These are phyloP conservation scores for Panulirus ornatus DNA, from an alignment of 1,140 invertebrate species.

Conservation along the genomic window DNA sequence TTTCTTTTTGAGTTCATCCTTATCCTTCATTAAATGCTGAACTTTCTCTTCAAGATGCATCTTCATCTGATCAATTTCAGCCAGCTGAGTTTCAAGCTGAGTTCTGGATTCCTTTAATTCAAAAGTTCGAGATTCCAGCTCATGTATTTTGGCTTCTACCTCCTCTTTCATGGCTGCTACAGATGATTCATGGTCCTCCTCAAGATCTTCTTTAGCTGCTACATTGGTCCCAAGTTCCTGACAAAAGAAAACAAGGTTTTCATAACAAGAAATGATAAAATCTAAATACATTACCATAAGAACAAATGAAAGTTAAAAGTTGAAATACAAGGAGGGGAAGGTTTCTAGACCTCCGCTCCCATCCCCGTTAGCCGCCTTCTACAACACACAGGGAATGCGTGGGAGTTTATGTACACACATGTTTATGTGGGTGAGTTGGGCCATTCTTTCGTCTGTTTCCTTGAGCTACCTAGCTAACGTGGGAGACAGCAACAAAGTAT, in stretches of 20 bases:
- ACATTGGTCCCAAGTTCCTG: constrained; percentile 50
- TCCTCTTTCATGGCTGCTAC: constrained; percentile 56
- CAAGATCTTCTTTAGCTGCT: constrained; percentile 12
- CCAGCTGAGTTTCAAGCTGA: constrained; percentile 52
- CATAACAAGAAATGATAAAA: constrained; percentile 17
- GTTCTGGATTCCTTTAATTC: constrained; percentile 62
- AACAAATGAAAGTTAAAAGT: too few relatives aligned
- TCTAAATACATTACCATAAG: background rate
- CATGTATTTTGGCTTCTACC: constrained; percentile 41
- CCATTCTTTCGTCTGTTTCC: too few relatives aligned
- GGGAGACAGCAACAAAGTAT: too few relatives aligned
- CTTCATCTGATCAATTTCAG: constrained; percentile 41
- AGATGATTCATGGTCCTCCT: constrained; percentile 28
- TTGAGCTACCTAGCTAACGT: too few relatives aligned
- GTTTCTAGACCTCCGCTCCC: too few relatives aligned
- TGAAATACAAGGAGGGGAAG: too few relatives aligned
- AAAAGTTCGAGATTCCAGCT: constrained; percentile 40
- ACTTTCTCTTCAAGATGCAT: constrained; percentile 36
- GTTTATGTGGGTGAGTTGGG: too few relatives aligned
- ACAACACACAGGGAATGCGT: too few relatives aligned
- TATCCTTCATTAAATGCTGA: constrained; percentile 24
- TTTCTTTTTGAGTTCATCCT: constrained; percentile 36
- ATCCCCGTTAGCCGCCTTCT: too few relatives aligned
- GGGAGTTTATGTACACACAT: too few relatives aligned
- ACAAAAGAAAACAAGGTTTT: constrained; percentile 4